Evolutionary conservation across 1,140 invertebrate species (phyloP), one percentile per base, ranked within the genome.

Genomic region (Heliconius hermathena): DNA sequence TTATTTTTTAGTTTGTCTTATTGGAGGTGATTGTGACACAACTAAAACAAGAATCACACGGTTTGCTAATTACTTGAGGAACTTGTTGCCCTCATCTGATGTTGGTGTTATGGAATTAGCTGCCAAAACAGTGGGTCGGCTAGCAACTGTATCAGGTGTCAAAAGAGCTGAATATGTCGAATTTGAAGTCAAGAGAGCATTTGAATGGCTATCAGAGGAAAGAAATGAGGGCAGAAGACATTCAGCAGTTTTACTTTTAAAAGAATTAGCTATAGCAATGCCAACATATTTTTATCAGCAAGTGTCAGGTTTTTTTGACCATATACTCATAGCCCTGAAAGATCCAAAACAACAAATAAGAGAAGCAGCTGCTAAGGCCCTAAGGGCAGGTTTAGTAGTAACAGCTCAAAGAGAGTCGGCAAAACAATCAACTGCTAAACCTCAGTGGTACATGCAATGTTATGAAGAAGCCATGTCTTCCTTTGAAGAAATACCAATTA

Each of bases 261-360:
- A 98, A 88, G 99, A 99, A 94, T 93, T 99, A 20, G 99, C 99
- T 16, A 97, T 98, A 22, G 98, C 98, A 18, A 98, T 99, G 94
- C 99, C 99, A 3, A 99, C 99, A 20, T 99, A 99, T 93, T 99
- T 99, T 93, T 99, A 99, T 91, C 99, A 99, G 95, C 98, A 99
- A 96, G 98, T 99, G 0, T 98, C 98, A 22, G 97, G 97, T 72
- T 99, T 99, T 93, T 99, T 99, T 93, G 99, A 99, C 80, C 96
- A 98, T 54, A 99, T 99, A 79, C 99, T 99, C 85, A 97, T 97
- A 87, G 98, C 98, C 3, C 96, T 99, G 46, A 96, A 97, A 78
- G 99, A 99, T 95, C 97, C 98, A 0, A 99, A 99, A 94, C 96
- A 97, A n/a, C 96, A 97, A 20, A 98, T 99, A 79, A 95, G 99